Evolutionary conservation across 2,113 vertebrate species (phyloP), one percentile per base, ranked within the genome.

Genomic region (Erythrolamprus reginae): DNA sequence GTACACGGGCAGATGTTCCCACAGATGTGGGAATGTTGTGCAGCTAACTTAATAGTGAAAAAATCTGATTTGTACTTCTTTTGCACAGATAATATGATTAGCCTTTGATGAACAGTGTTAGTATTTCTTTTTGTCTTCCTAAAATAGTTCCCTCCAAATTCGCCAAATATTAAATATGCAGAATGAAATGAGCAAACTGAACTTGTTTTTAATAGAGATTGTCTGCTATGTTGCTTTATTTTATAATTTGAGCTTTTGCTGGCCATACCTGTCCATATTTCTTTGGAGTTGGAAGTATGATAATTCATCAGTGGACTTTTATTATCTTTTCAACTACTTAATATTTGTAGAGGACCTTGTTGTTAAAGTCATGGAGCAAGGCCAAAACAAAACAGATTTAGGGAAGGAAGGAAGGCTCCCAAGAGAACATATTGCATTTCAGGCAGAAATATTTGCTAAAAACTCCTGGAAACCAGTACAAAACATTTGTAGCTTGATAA

Each of bases 401-500:
- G 38, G 33, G 15, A 33, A 83, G 61, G 21, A 86, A 70, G n/a
- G 33, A 56, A 77, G 21, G 51, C 38, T 28, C 47, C 33, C 4
- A 52, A 42, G 47, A 42, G 12, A 47, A 50, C 0, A 4, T 9
- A 33, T 87, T 87, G n/a, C 12, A 90, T 52, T 3, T 55, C 56
- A 89, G 92, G 10, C 0, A 21, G 0, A 0, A 55, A 5, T 90
- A 85, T 89, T 38, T 24, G 51, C 42, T 53, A 61, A 65, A 65
- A 1, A 26, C 19, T 82, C 1, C 28, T 85, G 10, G 42, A 86
- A 17, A 51, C 0, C 23, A 3, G 4, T 23, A 33, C 0, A 0
- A 9, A 48, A 19, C 5, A 28, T 0, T 0, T 1, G 15, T 84
- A 92, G 47, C 56, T 17, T 24, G 5, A 45, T 93, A 77, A 13